Evolutionary conservation across 1,140 invertebrate genomes (phyloP).

Genomic region (Pissodes strobi): DNA sequence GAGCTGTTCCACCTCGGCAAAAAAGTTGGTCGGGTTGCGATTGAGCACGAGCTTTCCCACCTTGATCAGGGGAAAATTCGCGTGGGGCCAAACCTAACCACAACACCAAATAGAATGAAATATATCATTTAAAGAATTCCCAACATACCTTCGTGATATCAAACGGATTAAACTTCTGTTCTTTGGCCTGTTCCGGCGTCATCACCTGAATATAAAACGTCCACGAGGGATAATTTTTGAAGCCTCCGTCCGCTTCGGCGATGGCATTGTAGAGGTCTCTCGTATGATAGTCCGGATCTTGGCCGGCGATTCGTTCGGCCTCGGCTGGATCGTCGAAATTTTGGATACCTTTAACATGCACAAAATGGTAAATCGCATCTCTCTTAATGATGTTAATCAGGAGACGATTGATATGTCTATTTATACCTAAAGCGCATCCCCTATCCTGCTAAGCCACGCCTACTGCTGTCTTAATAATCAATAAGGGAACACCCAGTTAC

Average conservation of each 20-base stretch:
- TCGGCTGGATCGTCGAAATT: constrained; percentile 67
- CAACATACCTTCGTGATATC: constrained; percentile 79
- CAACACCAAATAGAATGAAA: not conserved
- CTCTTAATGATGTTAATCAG: too few relatives aligned
- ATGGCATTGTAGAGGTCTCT: constrained; percentile 87
- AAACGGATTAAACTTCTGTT: constrained; percentile 81
- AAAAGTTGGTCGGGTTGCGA: constrained; percentile 90
- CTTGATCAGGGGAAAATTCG: constrained; percentile 86
- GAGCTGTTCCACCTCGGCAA: constrained; percentile 92
- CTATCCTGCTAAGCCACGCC: too few relatives aligned
- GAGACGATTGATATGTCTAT: too few relatives aligned
- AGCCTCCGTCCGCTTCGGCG: constrained; percentile 57
- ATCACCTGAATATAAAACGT: constrained; percentile 72
- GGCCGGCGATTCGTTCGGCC: constrained; percentile 67
- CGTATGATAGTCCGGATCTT: constrained; percentile 79
- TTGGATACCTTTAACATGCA: constrained; percentile 60
- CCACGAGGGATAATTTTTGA: constrained; percentile 74
- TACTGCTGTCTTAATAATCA: too few relatives aligned
- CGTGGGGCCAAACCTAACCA: constrained; percentile 79
- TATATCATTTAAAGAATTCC: not conserved
- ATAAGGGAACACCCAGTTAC: too few relatives aligned
- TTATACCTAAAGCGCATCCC: too few relatives aligned
- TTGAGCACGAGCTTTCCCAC: constrained; percentile 91
- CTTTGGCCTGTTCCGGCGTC: constrained; percentile 68
- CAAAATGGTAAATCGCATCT: not conserved